These are phyloP conservation scores for Anolis sagrei DNA, from an alignment of 2,113 vertebrate species.

Conservation along the genomic window DNA sequence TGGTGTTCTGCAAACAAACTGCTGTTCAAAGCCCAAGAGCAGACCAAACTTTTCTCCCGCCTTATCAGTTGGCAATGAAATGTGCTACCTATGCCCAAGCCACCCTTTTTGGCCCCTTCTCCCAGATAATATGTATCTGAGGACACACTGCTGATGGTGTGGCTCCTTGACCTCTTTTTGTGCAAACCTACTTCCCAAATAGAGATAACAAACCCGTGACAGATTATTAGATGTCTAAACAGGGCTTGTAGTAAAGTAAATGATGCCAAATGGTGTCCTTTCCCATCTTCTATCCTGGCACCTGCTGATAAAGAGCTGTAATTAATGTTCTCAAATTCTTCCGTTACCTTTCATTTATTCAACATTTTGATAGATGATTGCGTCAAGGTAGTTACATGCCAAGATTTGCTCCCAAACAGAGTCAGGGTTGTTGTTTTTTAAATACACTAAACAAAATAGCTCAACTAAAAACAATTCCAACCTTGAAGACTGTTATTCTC, in stretches of 20 bases:
- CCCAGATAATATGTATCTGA: constrained; percentile 15
- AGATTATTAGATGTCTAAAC: constrained; percentile 50
- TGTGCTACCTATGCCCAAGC: constrained; percentile 11
- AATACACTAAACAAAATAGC: not conserved
- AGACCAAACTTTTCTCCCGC: constrained; percentile 21
- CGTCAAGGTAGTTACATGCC: not conserved
- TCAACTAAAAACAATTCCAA: not conserved
- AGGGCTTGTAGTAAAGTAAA: constrained; percentile 50
- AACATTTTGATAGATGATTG: constrained; percentile 40
- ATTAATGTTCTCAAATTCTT: constrained; percentile 37
- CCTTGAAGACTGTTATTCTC: not conserved
- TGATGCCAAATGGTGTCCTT: not conserved
- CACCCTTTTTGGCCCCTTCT: constrained; percentile 29
- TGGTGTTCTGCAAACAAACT: not conserved
- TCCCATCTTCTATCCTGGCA: constrained; percentile 51
- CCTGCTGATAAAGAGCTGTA: constrained; percentile 35
- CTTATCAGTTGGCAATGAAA: not conserved
- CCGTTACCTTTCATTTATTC: not conserved
- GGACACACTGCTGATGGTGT: constrained; percentile 6
- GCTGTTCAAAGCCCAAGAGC: not conserved
- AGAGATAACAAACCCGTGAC: constrained; percentile 33
- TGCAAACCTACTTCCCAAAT: constrained; percentile 46
- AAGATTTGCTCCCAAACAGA: not conserved
- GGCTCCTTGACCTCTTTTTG: constrained; percentile 46
- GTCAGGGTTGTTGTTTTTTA: not conserved